Evolutionary conservation across 2,113 vertebrate genomes (phyloP).

Genomic region (Ceyx margarethae): DNA sequence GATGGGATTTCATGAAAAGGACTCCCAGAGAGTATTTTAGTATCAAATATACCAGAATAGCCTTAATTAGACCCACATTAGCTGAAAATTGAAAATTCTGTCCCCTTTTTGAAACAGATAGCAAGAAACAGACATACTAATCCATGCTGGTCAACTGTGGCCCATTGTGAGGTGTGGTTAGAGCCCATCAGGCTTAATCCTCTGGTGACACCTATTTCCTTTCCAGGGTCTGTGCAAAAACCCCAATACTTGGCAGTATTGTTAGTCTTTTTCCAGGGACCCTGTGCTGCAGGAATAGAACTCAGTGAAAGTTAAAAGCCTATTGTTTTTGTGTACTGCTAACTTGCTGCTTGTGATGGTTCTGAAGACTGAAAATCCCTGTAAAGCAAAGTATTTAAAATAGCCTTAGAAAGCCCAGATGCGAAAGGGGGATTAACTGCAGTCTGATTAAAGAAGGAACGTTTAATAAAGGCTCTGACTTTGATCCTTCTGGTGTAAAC

Average conservation of each 20-base stretch:
- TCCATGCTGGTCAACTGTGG: neutral
- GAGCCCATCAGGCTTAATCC: neutral
- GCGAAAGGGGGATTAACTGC: conserved; percentile 46
- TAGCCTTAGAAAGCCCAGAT: conserved; percentile 47
- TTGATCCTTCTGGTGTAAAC: conserved; percentile 58
- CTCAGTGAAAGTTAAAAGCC: neutral
- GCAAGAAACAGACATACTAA: neutral
- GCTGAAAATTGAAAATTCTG: conserved; percentile 64
- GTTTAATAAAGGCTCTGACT: conserved; percentile 82
- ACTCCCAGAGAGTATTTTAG: conserved; percentile 79
- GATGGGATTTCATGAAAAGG: conserved; percentile 69
- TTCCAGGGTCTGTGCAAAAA: conserved; percentile 19
- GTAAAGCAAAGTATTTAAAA: conserved; percentile 38
- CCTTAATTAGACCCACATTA: conserved; percentile 77
- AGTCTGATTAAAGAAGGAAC: conserved; percentile 69
- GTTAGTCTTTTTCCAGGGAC: neutral
- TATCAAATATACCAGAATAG: conserved; percentile 76
- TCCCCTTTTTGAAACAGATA: conserved; percentile 55
- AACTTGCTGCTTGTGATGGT: conserved; percentile 53
- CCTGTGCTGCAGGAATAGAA: neutral
- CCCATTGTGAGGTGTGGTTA: neutral
- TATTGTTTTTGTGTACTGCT: conserved; percentile 54
- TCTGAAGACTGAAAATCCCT: conserved; percentile 59
- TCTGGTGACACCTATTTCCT: conserved; percentile 22
- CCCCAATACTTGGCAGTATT: neutral